Base-by-base conservation (phyloP, 2,113 vertebrate genomes). In the Callipepla californica region DNA sequence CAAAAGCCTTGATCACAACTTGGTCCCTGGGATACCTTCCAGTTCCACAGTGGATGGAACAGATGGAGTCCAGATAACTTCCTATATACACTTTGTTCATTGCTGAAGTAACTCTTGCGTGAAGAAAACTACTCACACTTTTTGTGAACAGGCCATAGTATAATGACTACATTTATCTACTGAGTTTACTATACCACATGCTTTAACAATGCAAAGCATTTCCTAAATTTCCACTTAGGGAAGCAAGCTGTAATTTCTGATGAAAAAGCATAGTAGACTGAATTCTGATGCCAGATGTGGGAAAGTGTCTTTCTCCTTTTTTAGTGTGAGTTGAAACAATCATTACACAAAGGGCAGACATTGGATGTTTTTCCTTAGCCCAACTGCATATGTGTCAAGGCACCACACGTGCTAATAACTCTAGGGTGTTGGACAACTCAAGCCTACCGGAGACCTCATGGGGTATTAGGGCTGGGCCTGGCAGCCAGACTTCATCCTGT, bases 191-290 rank as follows among this genome's bases (percentile, higher is more conserved):
- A 45, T 15, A 82, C 57, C 45, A 47, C 68, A 59, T 89, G 65
- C 78, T 34, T 95, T 94, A 91, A 92, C 76, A 81, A 93, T 79
- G 92, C 47, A 30, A 0, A 28, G 36, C 23, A 47, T 53, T 92
- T 96, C 78, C 89, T 80, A 84, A 82, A 80, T 92, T 92, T 87
- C 84, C 87, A 94, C 47, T 84, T 88, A 34, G 67, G 50, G 47
- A 97, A 69, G 85, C 4, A 8, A 95, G 79, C 48, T 63, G 7
- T 42, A 87, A 36, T 78, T 86, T 95, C 67, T 72, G 59, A 13
- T 61, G 45, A 84, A 78, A 94, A 86, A 51, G 18, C 59, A 76
- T 14, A 28, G 19, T 5, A 81, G 53, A 28, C 6, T 36, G 73
- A 70, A 20, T 45, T 10, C 42, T 45, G n/a, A 23, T 1, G 9